Percentiles rank a stretch among this genome's conserved stretches.
phyloP scores from a whole-genome alignment of 53 echinoderm and acorn worm genomes.

The Paracentrotus lividus region DNA sequence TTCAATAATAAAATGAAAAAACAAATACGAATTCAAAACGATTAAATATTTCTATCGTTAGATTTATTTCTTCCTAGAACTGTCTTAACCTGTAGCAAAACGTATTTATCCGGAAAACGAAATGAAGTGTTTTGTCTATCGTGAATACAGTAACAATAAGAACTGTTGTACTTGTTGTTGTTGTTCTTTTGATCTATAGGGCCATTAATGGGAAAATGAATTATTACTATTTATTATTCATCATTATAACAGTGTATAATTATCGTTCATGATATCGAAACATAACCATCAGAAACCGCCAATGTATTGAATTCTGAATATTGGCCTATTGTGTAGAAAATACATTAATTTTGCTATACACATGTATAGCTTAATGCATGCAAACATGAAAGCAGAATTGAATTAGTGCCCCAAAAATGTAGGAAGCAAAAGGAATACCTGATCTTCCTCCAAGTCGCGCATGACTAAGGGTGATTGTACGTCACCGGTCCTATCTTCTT shows the following conservation, averaged over 20 bases:
- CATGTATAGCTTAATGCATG: too few species aligned
- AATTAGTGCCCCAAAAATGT: neutral
- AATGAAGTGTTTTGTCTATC: too few species aligned
- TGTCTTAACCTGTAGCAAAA: too few species aligned
- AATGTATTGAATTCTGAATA: neutral
- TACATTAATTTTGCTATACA: too few species aligned
- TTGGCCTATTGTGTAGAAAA: neutral
- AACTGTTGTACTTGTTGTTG: too few species aligned
- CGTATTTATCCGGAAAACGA: neutral
- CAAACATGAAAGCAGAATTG: too few species aligned
- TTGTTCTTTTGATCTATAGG: too few species aligned
- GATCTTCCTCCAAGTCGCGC: conserved; percentile 8
- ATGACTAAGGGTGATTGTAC: neutral
- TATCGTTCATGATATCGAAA: neutral
- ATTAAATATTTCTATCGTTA: neutral
- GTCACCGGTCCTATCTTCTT: neutral
- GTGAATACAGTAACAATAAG: too few species aligned
- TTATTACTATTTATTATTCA: too few species aligned
- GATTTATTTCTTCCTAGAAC: too few species aligned
- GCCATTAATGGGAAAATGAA: too few species aligned
- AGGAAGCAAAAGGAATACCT: neutral
- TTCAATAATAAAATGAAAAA: neutral
- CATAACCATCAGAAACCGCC: neutral
- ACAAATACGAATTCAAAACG: neutral
- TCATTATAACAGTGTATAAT: too few species aligned